Conservation (phyloP, 2,113 vertebrate species). For the Alethe diademata region DNA sequence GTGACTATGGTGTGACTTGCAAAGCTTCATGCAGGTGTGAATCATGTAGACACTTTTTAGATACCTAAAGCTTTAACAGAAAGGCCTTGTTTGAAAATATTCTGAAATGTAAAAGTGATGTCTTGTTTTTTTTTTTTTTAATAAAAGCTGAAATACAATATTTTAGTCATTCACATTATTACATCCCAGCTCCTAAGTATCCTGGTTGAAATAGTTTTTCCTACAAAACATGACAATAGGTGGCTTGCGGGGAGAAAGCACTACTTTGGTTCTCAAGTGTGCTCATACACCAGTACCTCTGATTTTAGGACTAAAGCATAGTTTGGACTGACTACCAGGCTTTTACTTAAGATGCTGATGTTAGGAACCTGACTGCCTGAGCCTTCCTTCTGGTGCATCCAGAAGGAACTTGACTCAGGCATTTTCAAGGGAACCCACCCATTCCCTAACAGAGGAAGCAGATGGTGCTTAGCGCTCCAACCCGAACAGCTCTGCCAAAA, state of each 20-base stretch:
- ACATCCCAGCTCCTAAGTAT: neutral
- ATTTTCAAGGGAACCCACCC: neutral
- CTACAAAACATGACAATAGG: neutral
- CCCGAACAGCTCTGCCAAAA: neutral
- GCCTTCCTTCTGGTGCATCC: neutral
- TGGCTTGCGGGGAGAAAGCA: neutral
- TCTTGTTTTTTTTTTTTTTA: neutral
- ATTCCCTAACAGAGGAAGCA: neutral
- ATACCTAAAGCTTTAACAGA: constrained; percentile 64
- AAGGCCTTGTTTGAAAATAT: constrained; percentile 59
- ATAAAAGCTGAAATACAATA: constrained; percentile 66
- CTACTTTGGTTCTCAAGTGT: neutral
- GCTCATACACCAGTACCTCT: neutral
- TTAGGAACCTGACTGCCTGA: neutral
- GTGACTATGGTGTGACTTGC: constrained; percentile 44
- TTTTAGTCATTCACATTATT: constrained; percentile 13
- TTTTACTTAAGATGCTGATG: neutral
- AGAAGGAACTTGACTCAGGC: neutral
- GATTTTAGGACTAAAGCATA: neutral
- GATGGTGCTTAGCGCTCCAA: neutral
- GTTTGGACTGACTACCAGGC: neutral
- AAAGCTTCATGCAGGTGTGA: constrained; percentile 35
- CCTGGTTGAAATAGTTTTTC: neutral
- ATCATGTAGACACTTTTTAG: constrained; percentile 52
- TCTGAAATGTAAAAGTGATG: constrained; percentile 59